These are phyloP conservation scores for Petroica traversi DNA, from an alignment of 2,113 vertebrate species.

Conservation along the genomic window DNA sequence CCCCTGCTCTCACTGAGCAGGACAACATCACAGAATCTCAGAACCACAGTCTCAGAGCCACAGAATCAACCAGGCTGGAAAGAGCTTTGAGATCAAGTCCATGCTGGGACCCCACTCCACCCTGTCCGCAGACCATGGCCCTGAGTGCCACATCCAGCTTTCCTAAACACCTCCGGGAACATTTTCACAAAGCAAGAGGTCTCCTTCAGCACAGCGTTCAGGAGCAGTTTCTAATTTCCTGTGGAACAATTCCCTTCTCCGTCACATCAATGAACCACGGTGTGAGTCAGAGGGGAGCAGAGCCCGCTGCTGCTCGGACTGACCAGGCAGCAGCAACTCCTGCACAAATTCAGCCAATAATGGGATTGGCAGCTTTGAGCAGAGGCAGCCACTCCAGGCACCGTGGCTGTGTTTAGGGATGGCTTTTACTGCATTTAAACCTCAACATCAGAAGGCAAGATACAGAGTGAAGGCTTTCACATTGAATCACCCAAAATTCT, in stretches of 20 bases:
- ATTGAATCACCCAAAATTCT: background rate
- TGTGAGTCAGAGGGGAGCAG: background rate
- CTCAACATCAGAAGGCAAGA: background rate
- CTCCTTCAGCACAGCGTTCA: background rate
- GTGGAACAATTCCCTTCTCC: background rate
- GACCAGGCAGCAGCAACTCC: background rate
- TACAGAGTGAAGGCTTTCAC: background rate
- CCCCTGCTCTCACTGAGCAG: background rate
- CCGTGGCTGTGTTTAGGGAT: fast-evolving
- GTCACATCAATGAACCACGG: fast-evolving
- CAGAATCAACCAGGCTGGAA: background rate
- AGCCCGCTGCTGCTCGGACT: background rate
- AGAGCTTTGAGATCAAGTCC: background rate
- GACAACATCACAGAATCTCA: background rate
- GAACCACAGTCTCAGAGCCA: background rate
- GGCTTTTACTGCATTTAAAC: background rate
- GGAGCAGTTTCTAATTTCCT: background rate
- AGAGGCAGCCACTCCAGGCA: background rate
- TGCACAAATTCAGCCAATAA: background rate
- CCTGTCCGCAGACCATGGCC: background rate
- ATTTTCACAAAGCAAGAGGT: background rate
- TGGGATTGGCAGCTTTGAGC: background rate
- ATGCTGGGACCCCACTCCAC: fast-evolving
- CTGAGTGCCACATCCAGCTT: background rate
- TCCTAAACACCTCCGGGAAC: background rate